Percentiles rank a stretch among this genome's conserved stretches.
Conservation (phyloP, 2,888 invertebrate species). For the Euphydryas editha region DNA sequence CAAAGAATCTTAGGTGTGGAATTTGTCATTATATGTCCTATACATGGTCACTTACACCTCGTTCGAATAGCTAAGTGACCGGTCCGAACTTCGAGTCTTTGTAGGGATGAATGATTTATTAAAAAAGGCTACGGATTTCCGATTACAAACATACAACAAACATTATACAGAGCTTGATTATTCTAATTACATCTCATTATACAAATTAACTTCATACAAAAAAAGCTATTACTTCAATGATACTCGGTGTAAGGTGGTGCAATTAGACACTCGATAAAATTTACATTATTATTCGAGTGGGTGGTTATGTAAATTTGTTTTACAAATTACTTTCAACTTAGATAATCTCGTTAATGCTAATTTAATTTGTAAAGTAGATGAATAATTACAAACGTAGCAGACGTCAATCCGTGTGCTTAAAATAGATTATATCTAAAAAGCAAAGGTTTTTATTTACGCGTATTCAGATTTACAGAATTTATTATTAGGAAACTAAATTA, state of each 20-base stretch:
- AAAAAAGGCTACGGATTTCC: slow-evolving; percentile 42
- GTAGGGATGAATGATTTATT: slow-evolving; percentile 43
- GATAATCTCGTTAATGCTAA: slow-evolving; percentile 38
- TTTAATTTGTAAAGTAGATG: slow-evolving; percentile 36
- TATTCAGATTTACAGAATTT: too few relatives aligned
- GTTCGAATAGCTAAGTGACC: slow-evolving; percentile 34
- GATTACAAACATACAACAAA: slow-evolving; percentile 31
- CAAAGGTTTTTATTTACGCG: too few relatives aligned
- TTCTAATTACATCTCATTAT: slow-evolving; percentile 45
- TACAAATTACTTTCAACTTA: slow-evolving; percentile 39
- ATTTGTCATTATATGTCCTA: slow-evolving; percentile 46
- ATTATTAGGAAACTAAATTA: too few relatives aligned
- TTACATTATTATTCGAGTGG: slow-evolving; percentile 39
- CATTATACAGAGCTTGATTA: slow-evolving; percentile 36
- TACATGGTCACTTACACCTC: slow-evolving; percentile 41
- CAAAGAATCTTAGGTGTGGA: slow-evolving; percentile 37
- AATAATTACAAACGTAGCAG: slow-evolving; percentile 27
- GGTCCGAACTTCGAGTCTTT: slow-evolving; percentile 39
- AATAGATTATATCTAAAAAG: neutral
- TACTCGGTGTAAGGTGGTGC: slow-evolving; percentile 30
- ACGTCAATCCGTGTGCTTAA: slow-evolving; percentile 7
- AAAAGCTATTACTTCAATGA: slow-evolving; percentile 28
- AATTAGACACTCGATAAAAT: slow-evolving; percentile 39
- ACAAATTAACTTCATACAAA: slow-evolving; percentile 42
- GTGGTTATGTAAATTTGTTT: slow-evolving; percentile 39